A percentile compares a stretch with the other conserved stretches of the same genome.
Conservation (phyloP, 2,113 vertebrate species). For the Xiphophorus maculatus region DNA sequence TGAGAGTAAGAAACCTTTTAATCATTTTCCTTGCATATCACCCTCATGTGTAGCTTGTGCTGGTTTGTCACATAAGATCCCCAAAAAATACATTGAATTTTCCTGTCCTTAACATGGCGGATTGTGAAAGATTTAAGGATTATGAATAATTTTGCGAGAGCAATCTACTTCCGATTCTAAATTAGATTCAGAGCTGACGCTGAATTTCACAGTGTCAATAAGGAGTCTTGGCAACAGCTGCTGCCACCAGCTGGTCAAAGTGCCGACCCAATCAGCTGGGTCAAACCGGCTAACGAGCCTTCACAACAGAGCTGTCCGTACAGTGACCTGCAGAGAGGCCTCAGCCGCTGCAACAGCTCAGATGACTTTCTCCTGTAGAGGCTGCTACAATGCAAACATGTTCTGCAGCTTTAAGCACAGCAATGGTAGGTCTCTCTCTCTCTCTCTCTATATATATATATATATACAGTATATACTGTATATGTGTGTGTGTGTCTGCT, state of each 20-base stretch:
- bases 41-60: too few relatives aligned
- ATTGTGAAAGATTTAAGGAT: constrained; percentile 12
- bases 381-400: constrained; percentile 39
- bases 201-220: too few relatives aligned
- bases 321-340: background rate
- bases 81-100: constrained; percentile 24
- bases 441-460: too few relatives aligned
- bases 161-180: too few relatives aligned
- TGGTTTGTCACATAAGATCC: too few relatives aligned
- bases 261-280: constrained; percentile 13
- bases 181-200: too few relatives aligned
- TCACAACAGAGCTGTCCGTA: too few relatives aligned
- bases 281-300: constrained; percentile 28
- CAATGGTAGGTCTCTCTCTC: background rate
- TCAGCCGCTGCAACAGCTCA: background rate
- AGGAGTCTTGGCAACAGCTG: too few relatives aligned
- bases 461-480: too few relatives aligned
- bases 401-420: constrained; percentile 18
- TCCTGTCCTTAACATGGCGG: constrained; percentile 42
- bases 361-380: constrained; percentile 13
- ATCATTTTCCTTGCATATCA: too few relatives aligned
- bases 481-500: constrained; percentile 27
- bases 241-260: constrained; percentile 27
- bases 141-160: too few relatives aligned
- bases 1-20: too few relatives aligned